Evolutionary conservation across 2,888 invertebrate genomes (phyloP), one percentile per base, ranked within the genome.

Genomic region (Andrena trimmerana): DNA sequence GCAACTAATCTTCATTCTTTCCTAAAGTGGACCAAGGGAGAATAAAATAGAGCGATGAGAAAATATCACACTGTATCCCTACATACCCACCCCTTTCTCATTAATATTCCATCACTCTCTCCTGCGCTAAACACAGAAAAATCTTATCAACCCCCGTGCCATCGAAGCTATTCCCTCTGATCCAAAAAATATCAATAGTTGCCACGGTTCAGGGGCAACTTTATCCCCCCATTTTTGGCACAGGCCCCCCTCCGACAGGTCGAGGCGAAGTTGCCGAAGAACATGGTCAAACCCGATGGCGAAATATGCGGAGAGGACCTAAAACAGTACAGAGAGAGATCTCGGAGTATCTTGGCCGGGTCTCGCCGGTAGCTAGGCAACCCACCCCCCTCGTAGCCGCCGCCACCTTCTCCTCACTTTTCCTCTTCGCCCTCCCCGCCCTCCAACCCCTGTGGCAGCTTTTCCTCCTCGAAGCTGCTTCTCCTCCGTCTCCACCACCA

Each of bases 321-420:
- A 73, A 86, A 85, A 84, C 87, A 86, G 86, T 83, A 73, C 75
- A 72, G 77, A 83, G 89, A 91, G 90, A 92, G 90, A 92, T 92
- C 92, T 92, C 91, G 84, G 90, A 92, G 92, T 92, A 93, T 93
- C 94, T 93, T 94, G 93, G 93, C 94, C 94, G 94, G 94, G 94
- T 93, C 93, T 93, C 93, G 91, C 88, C 91, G 92, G 94, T 94
- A 94, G 93, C 94, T 93, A 93, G 94, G 94, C 94, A 94, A 94
- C 94, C 93, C 91, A 85, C 88, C 84, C 86, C 88, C 90, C 78
- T 81, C 70, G 77, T 83, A 82, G 85, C 82, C 88, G 80, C 86
- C 87, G 73, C 86, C 84, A 77, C 86, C 86, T 85, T 85, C 88
- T 85, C 88, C 85, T 88, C 87, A 82, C 84, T 86, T 87, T 84